A percentile compares a stretch with the other conserved stretches of the same genome.
These are phyloP conservation scores for Leucoptera coffeella DNA, from an alignment of 2,888 invertebrate genomes.

Conservation along the genomic window DNA sequence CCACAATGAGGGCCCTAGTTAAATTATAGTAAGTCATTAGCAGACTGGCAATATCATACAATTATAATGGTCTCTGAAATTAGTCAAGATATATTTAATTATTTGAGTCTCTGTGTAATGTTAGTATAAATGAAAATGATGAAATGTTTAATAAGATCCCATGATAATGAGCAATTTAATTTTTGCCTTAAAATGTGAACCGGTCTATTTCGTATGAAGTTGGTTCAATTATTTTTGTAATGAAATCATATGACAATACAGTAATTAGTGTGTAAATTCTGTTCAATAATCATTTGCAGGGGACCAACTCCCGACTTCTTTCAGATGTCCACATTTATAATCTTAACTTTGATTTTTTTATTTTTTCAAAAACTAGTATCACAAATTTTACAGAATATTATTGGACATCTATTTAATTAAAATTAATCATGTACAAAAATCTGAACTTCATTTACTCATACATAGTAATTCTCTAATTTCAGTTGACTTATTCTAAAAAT, in stretches of 20 bases:
- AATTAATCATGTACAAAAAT: too few species aligned
- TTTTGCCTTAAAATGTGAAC: conserved; percentile 45
- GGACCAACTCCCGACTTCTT: conserved; percentile 44
- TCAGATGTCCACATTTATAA: too few species aligned
- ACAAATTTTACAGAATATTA: too few species aligned
- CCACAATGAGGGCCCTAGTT: conserved; percentile 47
- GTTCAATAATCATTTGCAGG: conserved; percentile 32
- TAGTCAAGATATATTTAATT: conserved; percentile 53
- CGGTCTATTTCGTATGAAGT: conserved; percentile 43
- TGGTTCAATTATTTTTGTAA: conserved; percentile 49
- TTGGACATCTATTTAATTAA: too few species aligned
- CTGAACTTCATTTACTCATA: too few species aligned
- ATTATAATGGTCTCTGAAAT: conserved; percentile 49
- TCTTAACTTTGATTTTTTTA: conserved; percentile 16
- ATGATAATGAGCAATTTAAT: conserved; percentile 41
- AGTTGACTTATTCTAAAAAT: too few species aligned
- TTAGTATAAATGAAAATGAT: conserved; percentile 31
- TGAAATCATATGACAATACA: conserved; percentile 46
- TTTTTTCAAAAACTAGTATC: too few species aligned
- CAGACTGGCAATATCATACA: conserved; percentile 51
- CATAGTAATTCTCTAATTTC: too few species aligned
- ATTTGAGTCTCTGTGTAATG: conserved; percentile 45
- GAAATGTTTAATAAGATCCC: conserved; percentile 13
- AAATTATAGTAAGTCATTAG: conserved; percentile 47
- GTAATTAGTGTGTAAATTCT: conserved; percentile 27